Percentiles rank a stretch among this genome's conserved stretches.
These are phyloP conservation scores for Agrilus cyanescens DNA, from an alignment of 2,888 invertebrate species.

Conservation along the genomic window DNA sequence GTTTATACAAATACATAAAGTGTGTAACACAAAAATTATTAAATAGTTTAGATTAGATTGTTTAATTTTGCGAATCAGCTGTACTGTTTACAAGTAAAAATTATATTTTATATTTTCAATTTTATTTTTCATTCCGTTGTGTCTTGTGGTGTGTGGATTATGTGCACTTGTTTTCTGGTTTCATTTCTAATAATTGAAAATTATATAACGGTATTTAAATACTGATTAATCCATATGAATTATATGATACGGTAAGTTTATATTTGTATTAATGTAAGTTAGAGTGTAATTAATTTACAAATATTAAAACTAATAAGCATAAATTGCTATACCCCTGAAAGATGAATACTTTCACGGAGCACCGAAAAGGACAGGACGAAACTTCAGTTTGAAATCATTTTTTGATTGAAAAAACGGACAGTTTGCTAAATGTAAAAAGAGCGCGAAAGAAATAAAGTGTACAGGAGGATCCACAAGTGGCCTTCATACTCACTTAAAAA, in stretches of 20 bases:
- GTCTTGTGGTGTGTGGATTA: slow-evolving; percentile 5
- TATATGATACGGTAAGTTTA: slow-evolving; percentile 7
- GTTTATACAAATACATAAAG: slow-evolving; percentile 6
- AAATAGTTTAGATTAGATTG: slow-evolving; percentile 6
- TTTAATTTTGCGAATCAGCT: slow-evolving; percentile 4
- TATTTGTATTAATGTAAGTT: slow-evolving; percentile 8
- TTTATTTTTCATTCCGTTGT: slow-evolving; percentile 4
- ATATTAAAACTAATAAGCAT: slow-evolving; percentile 7
- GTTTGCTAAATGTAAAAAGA: slow-evolving; percentile 5
- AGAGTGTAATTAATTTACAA: slow-evolving; percentile 8
- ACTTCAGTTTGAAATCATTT: slow-evolving; percentile 2
- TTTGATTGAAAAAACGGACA: slow-evolving; percentile 1
- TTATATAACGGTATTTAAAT: no score
- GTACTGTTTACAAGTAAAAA: slow-evolving; percentile 5
- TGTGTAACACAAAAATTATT: slow-evolving; percentile 6
- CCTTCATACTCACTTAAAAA: slow-evolving; percentile 8
- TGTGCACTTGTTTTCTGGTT: slow-evolving; percentile 4
- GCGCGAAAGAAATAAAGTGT: slow-evolving; percentile 9
- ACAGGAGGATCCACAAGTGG: slow-evolving; percentile 7
- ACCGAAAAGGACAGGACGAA: slow-evolving; percentile 5
- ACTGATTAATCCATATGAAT: no score
- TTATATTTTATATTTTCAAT: slow-evolving; percentile 4
- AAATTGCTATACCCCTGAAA: slow-evolving; percentile 8
- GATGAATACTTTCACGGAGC: slow-evolving; percentile 8
- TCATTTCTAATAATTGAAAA: no score